These are phyloP conservation scores for Hypotaenidia philippensis DNA, from an alignment of 2,797 vertebrate genomes.

Conservation along the genomic window DNA sequence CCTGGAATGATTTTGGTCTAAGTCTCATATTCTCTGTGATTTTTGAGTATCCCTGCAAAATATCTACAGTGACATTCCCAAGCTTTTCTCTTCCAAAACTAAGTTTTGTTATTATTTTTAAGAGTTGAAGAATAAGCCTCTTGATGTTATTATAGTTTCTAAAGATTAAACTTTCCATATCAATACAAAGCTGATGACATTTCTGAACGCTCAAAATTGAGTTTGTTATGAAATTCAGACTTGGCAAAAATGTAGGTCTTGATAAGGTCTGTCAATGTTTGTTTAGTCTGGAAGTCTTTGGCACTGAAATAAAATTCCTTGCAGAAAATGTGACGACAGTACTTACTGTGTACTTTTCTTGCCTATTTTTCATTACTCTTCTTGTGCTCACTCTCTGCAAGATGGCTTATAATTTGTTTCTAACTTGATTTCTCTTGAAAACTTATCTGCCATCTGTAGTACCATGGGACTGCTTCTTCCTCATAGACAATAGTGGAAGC, in stretches of 20 bases:
- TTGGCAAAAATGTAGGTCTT: background rate
- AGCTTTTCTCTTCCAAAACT: background rate
- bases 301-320: constrained; percentile 17
- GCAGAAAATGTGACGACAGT: background rate
- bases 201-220: background rate
- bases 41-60: background rate
- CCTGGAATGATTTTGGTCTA: background rate
- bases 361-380: background rate
- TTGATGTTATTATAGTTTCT: background rate
- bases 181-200: background rate
- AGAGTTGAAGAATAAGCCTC: background rate
- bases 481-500: accelerated
- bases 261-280: background rate
- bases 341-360: background rate
- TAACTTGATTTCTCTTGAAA: background rate
- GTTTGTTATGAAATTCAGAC: constrained; percentile 8
- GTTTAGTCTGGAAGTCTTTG: constrained; percentile 40
- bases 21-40: background rate
- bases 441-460: background rate
- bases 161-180: background rate
- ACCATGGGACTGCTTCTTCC: background rate
- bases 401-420: background rate
- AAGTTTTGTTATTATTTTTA: background rate
- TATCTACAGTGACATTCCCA: background rate
- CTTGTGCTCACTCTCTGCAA: background rate